Evolutionary conservation across 2,113 vertebrate species (phyloP), one percentile per base, ranked within the genome.

Genomic region (Chloropsis hardwickii): DNA sequence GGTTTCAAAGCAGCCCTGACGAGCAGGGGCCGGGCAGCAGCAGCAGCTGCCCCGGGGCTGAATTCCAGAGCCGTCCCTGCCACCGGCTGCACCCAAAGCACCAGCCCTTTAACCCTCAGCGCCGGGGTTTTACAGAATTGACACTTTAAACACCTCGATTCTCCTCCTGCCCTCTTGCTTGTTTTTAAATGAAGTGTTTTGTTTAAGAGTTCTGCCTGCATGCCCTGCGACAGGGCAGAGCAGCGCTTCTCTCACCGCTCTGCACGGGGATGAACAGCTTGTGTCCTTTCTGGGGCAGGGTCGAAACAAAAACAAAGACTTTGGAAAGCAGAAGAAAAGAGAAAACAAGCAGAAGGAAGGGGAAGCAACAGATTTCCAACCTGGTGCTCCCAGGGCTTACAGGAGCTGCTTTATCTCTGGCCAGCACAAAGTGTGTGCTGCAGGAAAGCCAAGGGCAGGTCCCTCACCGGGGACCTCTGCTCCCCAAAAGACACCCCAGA

Each of bases 371-470:
- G 12, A 35, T 58, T 62, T 47, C 27, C 53, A 54, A 25, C 3
- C 25, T 14, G 35, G 39, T 12, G 14, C 9, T n/a, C 17, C 5
- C 16, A 37, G 31, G 33, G 28, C n/a, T 45, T 50, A 31, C 14
- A 64, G 23, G 58, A 67, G 22, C 28, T 48, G 61, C 14, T n/a
- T 37, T 9, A 2, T 9, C 81, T 40, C 58, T 39, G 45, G 13
- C 4, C 37, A 51, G n/a, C 4, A 22, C 24, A 20, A 24, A 53
- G 23, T 3, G 2, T 0, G 1, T 1, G 5, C 40, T n/a, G 24
- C 0, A 1, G n/a, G 12, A 76, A 9, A 48, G 42, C 14, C 83
- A 14, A 25, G 45, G 29, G 19, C 61, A 62, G 28, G 18, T 14
- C 61, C 8, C 1, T 24, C n/a, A 33, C 9, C 56, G 6, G 16